These are phyloP conservation scores for Darevskia nairensis DNA, from an alignment of 2,797 vertebrate species.

Conservation along the genomic window DNA sequence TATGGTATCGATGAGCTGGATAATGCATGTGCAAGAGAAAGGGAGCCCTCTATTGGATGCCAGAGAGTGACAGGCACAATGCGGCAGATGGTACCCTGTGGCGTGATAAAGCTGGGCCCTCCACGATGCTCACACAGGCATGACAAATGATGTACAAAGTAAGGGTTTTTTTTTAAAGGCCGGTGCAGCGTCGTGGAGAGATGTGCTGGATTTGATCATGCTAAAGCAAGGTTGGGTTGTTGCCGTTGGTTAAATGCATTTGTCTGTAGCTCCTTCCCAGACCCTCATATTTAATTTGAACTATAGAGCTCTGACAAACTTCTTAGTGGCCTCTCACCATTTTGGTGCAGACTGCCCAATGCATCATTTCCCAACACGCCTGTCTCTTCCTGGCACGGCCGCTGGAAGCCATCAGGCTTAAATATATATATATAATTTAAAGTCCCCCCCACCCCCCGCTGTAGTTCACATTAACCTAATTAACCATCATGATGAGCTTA, in stretches of 20 bases:
- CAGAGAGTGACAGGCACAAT: conserved; percentile 11
- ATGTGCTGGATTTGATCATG: neutral
- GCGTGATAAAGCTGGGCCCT: conserved; percentile 3
- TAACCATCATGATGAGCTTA: conserved; percentile 21
- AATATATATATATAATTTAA: neutral
- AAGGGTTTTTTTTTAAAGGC: neutral
- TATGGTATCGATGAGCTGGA: neutral
- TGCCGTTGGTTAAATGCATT: neutral
- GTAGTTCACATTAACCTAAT: conserved; percentile 29
- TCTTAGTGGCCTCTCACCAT: neutral
- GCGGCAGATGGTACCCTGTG: neutral
- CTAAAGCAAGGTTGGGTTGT: neutral
- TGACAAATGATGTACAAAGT: neutral
- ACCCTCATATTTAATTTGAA: neutral
- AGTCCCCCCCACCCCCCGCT: neutral
- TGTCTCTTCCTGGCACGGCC: neutral
- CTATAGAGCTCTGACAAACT: neutral
- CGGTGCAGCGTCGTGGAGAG: neutral
- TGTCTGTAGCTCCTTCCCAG: neutral
- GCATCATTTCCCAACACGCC: neutral
- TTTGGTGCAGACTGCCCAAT: neutral
- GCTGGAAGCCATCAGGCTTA: conserved; percentile 3
- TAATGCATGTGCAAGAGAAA: neutral
- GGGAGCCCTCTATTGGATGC: conserved; percentile 16
- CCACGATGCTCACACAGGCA: neutral